These are phyloP conservation scores for Larimichthys crocea DNA, from an alignment of 2,113 vertebrate species.

Conservation along the genomic window DNA sequence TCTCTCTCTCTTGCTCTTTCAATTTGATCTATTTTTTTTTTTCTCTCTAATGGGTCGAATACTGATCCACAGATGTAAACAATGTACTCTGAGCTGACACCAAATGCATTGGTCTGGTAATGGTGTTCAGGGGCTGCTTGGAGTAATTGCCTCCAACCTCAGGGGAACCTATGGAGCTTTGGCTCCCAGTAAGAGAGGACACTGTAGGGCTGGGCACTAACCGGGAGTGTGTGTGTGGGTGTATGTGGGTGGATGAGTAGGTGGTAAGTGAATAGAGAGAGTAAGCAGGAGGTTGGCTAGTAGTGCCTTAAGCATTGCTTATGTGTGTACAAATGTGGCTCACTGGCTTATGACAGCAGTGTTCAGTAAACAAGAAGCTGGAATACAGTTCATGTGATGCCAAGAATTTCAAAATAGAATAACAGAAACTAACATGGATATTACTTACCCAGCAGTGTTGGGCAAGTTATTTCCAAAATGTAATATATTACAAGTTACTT, in stretches of 20 bases:
- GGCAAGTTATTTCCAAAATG: too few relatives aligned
- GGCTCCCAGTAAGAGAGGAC: slow-evolving; percentile 27
- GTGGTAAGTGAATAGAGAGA: slow-evolving; percentile 33
- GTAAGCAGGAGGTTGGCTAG: slow-evolving; percentile 21
- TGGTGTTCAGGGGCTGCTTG: slow-evolving; percentile 14
- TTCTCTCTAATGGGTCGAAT: not conserved
- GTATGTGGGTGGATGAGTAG: slow-evolving; percentile 50
- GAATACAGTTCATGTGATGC: not conserved
- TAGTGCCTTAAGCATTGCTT: not conserved
- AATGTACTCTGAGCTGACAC: not conserved
- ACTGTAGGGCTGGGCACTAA: slow-evolving; percentile 36
- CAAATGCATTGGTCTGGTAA: slow-evolving; percentile 2
- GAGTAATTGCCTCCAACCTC: slow-evolving; percentile 33
- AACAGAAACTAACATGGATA: not conserved
- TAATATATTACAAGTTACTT: too few relatives aligned
- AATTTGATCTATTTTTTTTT: not conserved
- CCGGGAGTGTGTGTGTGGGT: slow-evolving; percentile 30
- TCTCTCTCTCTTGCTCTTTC: too few relatives aligned
- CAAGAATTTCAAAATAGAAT: slow-evolving; percentile 3
- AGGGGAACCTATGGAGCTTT: slow-evolving; percentile 10
- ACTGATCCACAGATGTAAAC: slow-evolving; percentile 1
- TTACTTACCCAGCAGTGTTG: too few relatives aligned
- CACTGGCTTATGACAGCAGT: not conserved
- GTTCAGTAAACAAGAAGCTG: slow-evolving; percentile 5
- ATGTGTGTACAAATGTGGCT: slow-evolving; percentile 1